Evolutionary conservation across 2,797 vertebrate genomes (phyloP).

Genomic region (Sebastes nivosus): DNA sequence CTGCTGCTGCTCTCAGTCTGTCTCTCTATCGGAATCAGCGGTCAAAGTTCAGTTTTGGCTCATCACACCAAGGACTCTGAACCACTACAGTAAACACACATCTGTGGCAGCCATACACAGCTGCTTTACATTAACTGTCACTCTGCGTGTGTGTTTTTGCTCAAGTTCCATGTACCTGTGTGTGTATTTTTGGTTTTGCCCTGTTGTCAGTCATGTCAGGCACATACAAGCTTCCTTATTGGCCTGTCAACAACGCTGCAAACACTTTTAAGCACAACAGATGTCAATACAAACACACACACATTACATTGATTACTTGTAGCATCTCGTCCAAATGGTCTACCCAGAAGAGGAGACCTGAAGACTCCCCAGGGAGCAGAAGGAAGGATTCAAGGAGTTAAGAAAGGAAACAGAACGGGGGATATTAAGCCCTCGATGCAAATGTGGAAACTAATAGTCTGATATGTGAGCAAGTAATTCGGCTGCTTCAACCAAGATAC

Average conservation of each 20-base stretch:
- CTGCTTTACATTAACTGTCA: constrained; percentile 41
- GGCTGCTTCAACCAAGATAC: neutral
- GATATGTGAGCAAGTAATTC: constrained; percentile 9
- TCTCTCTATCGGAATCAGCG: constrained; percentile 8
- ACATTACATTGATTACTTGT: constrained; percentile 64
- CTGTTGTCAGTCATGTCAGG: constrained; percentile 24
- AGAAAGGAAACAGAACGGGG: constrained; percentile 30
- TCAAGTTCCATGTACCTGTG: neutral
- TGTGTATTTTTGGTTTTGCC: neutral
- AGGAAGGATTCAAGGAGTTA: constrained; percentile 32
- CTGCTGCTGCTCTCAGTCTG: constrained; percentile 12
- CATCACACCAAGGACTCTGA: constrained; percentile 39
- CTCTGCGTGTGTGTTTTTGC: neutral
- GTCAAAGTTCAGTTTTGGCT: constrained; percentile 55
- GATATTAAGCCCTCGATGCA: constrained; percentile 27
- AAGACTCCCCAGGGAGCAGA: constrained; percentile 50
- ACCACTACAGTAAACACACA: constrained; percentile 46
- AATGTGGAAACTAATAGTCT: constrained; percentile 11
- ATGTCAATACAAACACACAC: constrained; percentile 57
- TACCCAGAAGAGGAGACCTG: constrained; percentile 27
- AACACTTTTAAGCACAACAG: constrained; percentile 62
- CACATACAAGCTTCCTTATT: constrained; percentile 40
- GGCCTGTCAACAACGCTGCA: constrained; percentile 49
- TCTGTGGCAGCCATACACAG: constrained; percentile 4
- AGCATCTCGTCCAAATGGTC: constrained; percentile 56